Evolutionary conservation across 2,113 vertebrate genomes (phyloP).

Genomic region (Coptodon bakossiorum): DNA sequence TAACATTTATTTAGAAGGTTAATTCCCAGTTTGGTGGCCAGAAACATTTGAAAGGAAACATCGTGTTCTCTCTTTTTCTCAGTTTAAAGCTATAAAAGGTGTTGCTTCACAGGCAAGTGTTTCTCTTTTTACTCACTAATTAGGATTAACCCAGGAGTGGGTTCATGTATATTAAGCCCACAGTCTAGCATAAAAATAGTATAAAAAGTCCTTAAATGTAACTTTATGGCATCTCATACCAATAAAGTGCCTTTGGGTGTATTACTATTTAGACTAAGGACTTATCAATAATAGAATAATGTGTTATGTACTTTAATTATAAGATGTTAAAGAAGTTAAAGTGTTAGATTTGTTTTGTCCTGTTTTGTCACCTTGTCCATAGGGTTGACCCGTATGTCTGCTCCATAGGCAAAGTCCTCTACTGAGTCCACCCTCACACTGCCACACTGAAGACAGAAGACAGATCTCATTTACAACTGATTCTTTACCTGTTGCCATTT

Average conservation of each 20-base stretch:
- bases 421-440: conserved; percentile 86
- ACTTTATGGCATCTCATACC: neutral
- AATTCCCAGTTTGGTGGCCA: neutral
- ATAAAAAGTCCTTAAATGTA: neutral
- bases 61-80: neutral
- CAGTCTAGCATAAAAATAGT: neutral
- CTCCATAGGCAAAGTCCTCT: conserved; percentile 89
- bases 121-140: neutral
- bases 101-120: neutral
- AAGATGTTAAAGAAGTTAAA: neutral
- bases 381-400: conserved; percentile 79
- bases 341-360: neutral
- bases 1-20: neutral
- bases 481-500: neutral
- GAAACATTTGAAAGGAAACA: neutral
- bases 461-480: neutral
- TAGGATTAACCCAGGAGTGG: accelerated
- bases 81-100: neutral
- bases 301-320: neutral
- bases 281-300: neutral
- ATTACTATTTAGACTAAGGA: neutral
- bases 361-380: conserved; percentile 66
- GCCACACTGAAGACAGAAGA: conserved; percentile 52
- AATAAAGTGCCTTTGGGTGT: neutral
- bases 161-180: neutral